Base-by-base conservation (phyloP, 1,140 invertebrate species). In the Phortica variegata region DNA sequence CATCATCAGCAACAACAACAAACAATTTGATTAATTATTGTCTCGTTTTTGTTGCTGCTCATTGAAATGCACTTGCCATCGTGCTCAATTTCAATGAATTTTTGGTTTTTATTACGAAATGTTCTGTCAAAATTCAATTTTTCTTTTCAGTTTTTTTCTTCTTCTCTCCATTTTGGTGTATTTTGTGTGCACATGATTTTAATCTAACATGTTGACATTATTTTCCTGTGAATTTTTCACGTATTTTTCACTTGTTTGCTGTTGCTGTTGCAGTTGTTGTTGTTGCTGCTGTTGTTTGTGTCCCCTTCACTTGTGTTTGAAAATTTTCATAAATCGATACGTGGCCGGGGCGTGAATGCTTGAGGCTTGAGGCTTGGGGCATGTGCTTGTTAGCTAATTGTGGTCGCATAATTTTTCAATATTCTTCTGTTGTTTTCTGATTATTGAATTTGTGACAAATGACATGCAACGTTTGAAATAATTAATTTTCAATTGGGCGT, bases 21-120 rank as follows among this genome's bases (percentile, higher is more conserved):
- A n/a, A 37, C 36, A 47, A 13, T 49, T 34, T 40, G 20, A 49
- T 49, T 48, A 48, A 69, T 69, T 69, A 61, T 49, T 46, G 3
- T 46, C 15, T 39, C 26, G 6, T 3, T 40, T n/a, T 26, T 41
- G 15, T 48, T 49, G 43, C 15, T 13, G 34, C 54, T 62, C 58
- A 66, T 71, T 71, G 62, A 66, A 61, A 71, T 71, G 66, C 68
- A 71, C 62, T 72, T 72, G 61, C 61, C 48, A 61, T 73, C 47
- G 29, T 31, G 32, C 20, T 54, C 50, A 60, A 54, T 61, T 73
- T 73, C 65, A 73, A 73, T 73, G 70, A 73, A 73, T 73, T 73
- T 58, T 41, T 60, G 45, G 60, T n/a, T 53, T 63, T 68, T 68
- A 68, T 68, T 62, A 63, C 60, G 60, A 68, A 68, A 68, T 63